A percentile compares a stretch with the other conserved stretches of the same genome.
These are phyloP conservation scores for Scaptomyza pallida DNA, from an alignment of 1,140 invertebrate genomes.

Conservation along the genomic window DNA sequence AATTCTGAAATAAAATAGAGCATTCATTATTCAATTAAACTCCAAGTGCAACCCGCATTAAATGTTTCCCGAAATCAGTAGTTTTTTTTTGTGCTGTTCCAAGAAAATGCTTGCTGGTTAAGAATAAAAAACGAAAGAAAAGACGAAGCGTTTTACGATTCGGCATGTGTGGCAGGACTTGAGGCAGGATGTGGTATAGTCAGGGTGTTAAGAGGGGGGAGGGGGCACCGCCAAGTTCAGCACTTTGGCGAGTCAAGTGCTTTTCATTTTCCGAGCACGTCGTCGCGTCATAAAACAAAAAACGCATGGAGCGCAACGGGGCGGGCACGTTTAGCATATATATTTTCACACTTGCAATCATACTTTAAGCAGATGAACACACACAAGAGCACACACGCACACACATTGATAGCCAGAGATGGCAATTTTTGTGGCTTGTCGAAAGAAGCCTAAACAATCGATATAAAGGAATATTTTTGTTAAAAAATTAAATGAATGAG, in stretches of 20 bases:
- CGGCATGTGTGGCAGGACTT: slow-evolving; percentile 58
- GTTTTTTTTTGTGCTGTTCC: slow-evolving; percentile 51
- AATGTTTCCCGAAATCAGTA: slow-evolving; percentile 13
- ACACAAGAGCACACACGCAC: slow-evolving; percentile 13
- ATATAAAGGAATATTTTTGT: background rate
- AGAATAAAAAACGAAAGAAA: too few relatives aligned
- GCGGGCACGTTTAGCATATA: slow-evolving; percentile 77
- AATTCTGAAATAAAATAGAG: background rate
- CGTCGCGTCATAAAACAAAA: slow-evolving; percentile 79
- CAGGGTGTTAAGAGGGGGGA: background rate
- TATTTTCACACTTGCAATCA: slow-evolving; percentile 81
- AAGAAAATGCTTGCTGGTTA: slow-evolving; percentile 31
- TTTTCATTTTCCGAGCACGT: slow-evolving; percentile 80
- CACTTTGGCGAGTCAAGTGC: slow-evolving; percentile 77
- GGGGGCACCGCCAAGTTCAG: slow-evolving; percentile 68
- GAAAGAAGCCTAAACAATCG: slow-evolving; percentile 6
- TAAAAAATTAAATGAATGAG: background rate
- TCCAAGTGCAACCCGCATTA: background rate
- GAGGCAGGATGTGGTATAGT: background rate
- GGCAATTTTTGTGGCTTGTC: background rate
- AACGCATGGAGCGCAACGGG: slow-evolving; percentile 42
- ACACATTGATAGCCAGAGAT: slow-evolving; percentile 45
- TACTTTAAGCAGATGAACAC: slow-evolving; percentile 71
- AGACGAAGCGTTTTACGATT: slow-evolving; percentile 73
- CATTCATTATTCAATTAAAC: slow-evolving; percentile 10